These are phyloP conservation scores for Atta colombica DNA, from an alignment of 1,140 invertebrate species.

Conservation along the genomic window DNA sequence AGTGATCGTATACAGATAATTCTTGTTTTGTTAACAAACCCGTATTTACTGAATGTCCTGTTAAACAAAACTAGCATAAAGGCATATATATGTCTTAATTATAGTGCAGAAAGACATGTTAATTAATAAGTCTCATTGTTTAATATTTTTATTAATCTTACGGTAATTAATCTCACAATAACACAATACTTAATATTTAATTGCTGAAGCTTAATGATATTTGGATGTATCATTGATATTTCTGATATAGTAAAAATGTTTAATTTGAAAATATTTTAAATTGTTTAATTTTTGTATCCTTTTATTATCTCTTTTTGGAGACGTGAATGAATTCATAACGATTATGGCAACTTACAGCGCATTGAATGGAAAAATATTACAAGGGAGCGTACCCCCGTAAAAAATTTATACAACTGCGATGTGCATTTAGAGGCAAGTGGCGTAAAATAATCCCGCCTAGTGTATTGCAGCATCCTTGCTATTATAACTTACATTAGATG, in stretches of 20 bases:
- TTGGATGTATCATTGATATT: not conserved
- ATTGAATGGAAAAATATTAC: not conserved
- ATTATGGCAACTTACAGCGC: not conserved
- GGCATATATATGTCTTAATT: not conserved
- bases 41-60: not conserved
- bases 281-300: not conserved
- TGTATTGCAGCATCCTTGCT: conserved; percentile 25
- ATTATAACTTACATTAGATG: not conserved
- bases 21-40: conserved; percentile 3
- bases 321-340: not conserved
- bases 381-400: conserved; percentile 15
- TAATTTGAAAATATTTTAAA: not conserved
- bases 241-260: not conserved
- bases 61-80: not conserved
- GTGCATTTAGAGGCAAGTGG: conserved; percentile 39
- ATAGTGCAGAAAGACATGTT: no score
- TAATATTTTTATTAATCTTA: not conserved
- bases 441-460: conserved; percentile 51
- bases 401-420: conserved; percentile 10
- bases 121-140: not conserved
- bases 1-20: conserved; percentile 35
- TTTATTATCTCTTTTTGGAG: not conserved
- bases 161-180: no score
- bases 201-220: not conserved
- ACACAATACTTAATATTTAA: not conserved